A percentile compares a stretch with the other conserved stretches of the same genome.
phyloP scores from a whole-genome alignment of 2,888 invertebrate genomes.

The Arge pagana region DNA sequence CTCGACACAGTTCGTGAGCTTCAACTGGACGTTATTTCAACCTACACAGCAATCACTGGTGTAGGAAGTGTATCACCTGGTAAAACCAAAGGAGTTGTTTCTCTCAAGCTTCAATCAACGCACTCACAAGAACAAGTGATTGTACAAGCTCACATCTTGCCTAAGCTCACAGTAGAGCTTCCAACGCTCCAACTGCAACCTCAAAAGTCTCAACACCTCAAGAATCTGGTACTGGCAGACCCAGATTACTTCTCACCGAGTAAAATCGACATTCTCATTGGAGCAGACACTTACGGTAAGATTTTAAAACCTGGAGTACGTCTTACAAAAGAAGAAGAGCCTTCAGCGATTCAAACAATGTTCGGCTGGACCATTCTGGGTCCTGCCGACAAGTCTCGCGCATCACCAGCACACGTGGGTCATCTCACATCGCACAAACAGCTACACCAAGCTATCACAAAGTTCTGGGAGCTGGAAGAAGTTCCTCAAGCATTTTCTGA shows the following conservation, averaged over 20 bases:
- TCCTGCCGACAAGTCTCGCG: background rate
- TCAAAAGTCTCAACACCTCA: background rate
- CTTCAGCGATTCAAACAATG: slow-evolving; percentile 22
- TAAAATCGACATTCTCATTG: background rate
- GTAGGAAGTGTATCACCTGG: background rate
- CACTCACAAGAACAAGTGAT: too few relatives aligned
- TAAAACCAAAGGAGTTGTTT: background rate
- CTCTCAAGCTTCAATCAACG: background rate
- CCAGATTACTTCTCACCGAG: background rate
- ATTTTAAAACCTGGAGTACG: background rate
- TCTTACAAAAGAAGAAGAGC: slow-evolving; percentile 10
- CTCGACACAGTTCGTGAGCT: background rate
- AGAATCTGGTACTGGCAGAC: slow-evolving; percentile 9
- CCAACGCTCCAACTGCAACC: background rate
- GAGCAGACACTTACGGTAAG: slow-evolving; percentile 1
- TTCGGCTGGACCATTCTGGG: slow-evolving; percentile 13
- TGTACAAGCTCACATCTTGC: background rate
- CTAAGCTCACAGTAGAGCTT: background rate
- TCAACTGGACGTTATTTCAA: background rate
- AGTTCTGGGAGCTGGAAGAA: slow-evolving; percentile 10
- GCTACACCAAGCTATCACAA: background rate
- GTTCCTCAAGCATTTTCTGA: background rate
- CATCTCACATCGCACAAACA: background rate
- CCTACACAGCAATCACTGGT: background rate
- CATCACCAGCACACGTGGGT: background rate